Evolutionary conservation across 2,113 vertebrate species (phyloP).

Genomic region (Muntiacus muntjak): DNA sequence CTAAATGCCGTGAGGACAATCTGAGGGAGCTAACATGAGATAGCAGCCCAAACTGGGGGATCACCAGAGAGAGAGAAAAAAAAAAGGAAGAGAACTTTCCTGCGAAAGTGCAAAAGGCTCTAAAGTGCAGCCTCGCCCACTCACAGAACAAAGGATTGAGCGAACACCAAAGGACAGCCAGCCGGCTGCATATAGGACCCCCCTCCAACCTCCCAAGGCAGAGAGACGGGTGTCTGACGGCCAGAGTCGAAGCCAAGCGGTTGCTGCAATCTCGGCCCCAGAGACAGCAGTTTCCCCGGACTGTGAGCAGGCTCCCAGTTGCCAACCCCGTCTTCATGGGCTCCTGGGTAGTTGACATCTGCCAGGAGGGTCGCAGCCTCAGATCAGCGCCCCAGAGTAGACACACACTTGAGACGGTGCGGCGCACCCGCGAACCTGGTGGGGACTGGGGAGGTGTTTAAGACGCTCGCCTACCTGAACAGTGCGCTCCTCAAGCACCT

Average conservation of each 20-base stretch:
- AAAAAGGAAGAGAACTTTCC: accelerated
- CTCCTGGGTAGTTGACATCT: too few species aligned
- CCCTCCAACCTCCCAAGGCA: background rate
- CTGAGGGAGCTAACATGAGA: background rate
- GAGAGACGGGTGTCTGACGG: background rate
- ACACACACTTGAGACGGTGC: background rate
- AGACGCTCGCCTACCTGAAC: too few species aligned
- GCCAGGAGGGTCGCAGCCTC: too few species aligned
- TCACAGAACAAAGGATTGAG: background rate
- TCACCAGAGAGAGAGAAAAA: background rate
- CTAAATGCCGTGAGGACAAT: background rate
- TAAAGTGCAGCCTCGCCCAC: background rate
- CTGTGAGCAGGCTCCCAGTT: background rate
- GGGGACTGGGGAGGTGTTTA: too few species aligned
- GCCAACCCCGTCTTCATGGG: background rate
- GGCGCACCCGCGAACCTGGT: background rate
- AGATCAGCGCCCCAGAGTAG: too few species aligned
- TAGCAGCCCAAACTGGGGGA: background rate
- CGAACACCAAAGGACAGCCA: background rate
- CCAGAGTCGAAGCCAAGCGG: background rate
- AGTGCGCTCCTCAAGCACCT: too few species aligned
- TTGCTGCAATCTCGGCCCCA: background rate
- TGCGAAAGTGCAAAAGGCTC: background rate
- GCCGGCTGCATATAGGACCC: background rate
- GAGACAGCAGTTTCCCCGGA: background rate